These are phyloP conservation scores for Nothoprocta perdicaria DNA, from an alignment of 2,113 vertebrate genomes.

Conservation along the genomic window DNA sequence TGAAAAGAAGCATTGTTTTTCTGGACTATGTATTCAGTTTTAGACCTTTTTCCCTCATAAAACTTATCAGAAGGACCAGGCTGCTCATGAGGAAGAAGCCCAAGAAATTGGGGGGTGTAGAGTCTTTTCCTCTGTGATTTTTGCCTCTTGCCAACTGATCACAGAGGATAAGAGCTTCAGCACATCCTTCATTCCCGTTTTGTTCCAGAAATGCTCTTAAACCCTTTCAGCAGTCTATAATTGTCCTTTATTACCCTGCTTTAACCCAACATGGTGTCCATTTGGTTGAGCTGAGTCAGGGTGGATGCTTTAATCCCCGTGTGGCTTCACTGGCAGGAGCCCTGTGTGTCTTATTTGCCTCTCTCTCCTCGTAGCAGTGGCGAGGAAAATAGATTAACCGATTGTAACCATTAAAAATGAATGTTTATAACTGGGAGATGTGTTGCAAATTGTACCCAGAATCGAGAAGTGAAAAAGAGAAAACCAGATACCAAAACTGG, in stretches of 20 bases:
- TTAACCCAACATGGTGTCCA: not conserved
- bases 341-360: not conserved
- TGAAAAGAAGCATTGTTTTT: not conserved
- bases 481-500: not conserved
- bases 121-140: not conserved
- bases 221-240: not conserved
- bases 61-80: not conserved
- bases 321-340: not conserved
- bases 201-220: not conserved
- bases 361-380: not conserved
- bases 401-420: not conserved
- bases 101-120: not conserved
- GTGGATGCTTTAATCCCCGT: not conserved
- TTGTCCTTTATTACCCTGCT: not conserved
- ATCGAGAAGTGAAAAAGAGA: not conserved
- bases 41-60: not conserved
- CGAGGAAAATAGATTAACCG: not conserved
- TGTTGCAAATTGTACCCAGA: not conserved
- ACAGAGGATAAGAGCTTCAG: not conserved
- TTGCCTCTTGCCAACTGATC: not conserved
- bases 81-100: not conserved
- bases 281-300: not conserved
- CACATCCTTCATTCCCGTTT: not conserved
- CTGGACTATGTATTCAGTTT: not conserved
- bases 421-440: not conserved